phyloP scores from a whole-genome alignment of 2,888 invertebrate genomes.

The Thalpophila matura region DNA sequence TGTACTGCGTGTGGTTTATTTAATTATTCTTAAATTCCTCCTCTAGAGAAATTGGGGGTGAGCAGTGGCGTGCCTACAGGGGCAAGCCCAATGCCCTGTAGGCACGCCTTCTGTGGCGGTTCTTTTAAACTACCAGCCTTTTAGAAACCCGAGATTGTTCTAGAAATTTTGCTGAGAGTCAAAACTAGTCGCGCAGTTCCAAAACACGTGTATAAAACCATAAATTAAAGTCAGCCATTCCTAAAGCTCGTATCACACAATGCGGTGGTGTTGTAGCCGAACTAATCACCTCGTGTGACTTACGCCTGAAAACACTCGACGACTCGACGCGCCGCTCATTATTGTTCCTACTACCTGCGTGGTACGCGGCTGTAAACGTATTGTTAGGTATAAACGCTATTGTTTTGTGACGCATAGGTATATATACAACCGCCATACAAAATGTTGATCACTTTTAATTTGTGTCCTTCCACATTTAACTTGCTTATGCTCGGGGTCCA shows the following conservation, averaged over 20 bases:
- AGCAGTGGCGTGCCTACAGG: too few species aligned
- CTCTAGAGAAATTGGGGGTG: too few species aligned
- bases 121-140: too few species aligned
- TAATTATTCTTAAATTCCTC: too few species aligned
- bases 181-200: too few species aligned
- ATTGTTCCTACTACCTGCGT: conserved; percentile 55
- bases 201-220: background rate
- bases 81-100: too few species aligned
- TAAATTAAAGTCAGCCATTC: conserved; percentile 3
- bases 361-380: conserved; percentile 21
- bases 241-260: conserved; percentile 33
- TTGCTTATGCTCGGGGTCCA: too few species aligned
- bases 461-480: too few species aligned
- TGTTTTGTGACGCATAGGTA: conserved; percentile 20
- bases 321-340: conserved; percentile 65
- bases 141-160: background rate
- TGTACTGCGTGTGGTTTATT: too few species aligned
- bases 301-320: conserved; percentile 40
- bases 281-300: conserved; percentile 62
- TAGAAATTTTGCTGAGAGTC: background rate
- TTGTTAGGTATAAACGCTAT: conserved; percentile 15
- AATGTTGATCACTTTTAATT: too few species aligned
- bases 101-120: too few species aligned
- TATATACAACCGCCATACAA: too few species aligned
- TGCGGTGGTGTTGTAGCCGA: conserved; percentile 36